A percentile compares a stretch with the other conserved stretches of the same genome.
Conservation (phyloP, 2,888 invertebrate genomes). For the Tribolium freemani region DNA sequence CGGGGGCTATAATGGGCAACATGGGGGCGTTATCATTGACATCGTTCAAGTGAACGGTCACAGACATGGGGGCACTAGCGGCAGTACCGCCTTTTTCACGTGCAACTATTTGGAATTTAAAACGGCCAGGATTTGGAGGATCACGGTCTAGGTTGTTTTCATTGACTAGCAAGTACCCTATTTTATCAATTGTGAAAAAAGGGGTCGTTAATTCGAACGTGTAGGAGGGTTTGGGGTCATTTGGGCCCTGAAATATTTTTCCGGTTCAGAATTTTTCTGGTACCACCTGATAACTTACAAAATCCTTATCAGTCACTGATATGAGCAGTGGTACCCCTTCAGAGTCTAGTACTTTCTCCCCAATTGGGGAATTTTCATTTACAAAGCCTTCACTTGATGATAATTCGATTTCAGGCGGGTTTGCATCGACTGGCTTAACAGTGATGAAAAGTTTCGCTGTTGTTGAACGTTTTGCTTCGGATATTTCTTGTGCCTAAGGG, state of each 20-base stretch:
- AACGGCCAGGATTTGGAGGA: slow-evolving; percentile 86
- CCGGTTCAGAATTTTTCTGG: too few relatives aligned
- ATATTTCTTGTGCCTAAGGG: slow-evolving; percentile 81
- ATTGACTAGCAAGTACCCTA: slow-evolving; percentile 82
- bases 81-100: slow-evolving; percentile 84
- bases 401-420: slow-evolving; percentile 83
- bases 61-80: slow-evolving; percentile 85
- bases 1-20: slow-evolving; percentile 84
- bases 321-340: slow-evolving; percentile 79
- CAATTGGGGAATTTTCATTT: slow-evolving; percentile 87
- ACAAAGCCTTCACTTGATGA: slow-evolving; percentile 83
- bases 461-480: slow-evolving; percentile 83
- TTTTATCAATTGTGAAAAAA: slow-evolving; percentile 83
- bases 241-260: slow-evolving; percentile 79
- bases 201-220: slow-evolving; percentile 87
- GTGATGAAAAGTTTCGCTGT: slow-evolving; percentile 86
- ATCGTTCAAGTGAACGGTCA: slow-evolving; percentile 83
- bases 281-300: slow-evolving; percentile 72
- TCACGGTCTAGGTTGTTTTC: slow-evolving; percentile 89
- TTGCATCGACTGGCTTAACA: slow-evolving; percentile 88
- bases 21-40: slow-evolving; percentile 90
- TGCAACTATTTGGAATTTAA: slow-evolving; percentile 90
- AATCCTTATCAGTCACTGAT: slow-evolving; percentile 86
- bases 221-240: slow-evolving; percentile 85
- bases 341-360: slow-evolving; percentile 82